These are phyloP conservation scores for Penaeus indicus DNA, from an alignment of 1,140 invertebrate genomes.

Conservation along the genomic window DNA sequence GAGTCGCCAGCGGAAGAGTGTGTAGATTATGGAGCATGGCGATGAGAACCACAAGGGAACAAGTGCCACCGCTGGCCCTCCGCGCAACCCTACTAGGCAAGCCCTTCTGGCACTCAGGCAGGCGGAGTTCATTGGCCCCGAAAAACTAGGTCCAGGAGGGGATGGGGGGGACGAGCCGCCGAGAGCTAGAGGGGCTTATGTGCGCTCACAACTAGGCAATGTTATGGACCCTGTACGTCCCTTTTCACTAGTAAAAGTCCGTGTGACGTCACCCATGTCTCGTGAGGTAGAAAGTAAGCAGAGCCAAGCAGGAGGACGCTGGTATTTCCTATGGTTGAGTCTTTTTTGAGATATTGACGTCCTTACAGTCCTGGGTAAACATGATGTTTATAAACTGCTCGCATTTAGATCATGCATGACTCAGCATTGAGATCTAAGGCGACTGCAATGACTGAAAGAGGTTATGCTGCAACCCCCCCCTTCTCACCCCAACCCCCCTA, in stretches of 20 bases:
- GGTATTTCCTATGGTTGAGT: conserved; percentile 4
- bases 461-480: too few species aligned
- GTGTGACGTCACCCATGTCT: conserved; percentile 43
- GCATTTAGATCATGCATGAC: too few species aligned
- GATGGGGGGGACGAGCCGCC: conserved; percentile 13
- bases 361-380: too few species aligned
- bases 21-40: conserved; percentile 60
- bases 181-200: conserved; percentile 30
- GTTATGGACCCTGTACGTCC: conserved; percentile 11
- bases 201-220: background rate
- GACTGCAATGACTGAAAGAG: too few species aligned
- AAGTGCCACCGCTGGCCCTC: background rate
- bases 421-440: too few species aligned
- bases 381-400: too few species aligned
- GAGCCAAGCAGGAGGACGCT: background rate
- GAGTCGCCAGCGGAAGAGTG: conserved; percentile 55
- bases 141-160: conserved; percentile 54
- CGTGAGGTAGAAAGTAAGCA: conserved; percentile 40
- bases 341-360: too few species aligned
- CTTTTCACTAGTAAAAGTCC: conserved; percentile 28
- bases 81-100: conserved; percentile 2
- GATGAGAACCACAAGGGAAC: conserved; percentile 37
- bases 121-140: conserved; percentile 57
- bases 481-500: background rate
- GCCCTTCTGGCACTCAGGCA: conserved; percentile 56